Percentiles rank a stretch among this genome's conserved stretches.
phyloP scores from a whole-genome alignment of 2,888 invertebrate genomes.

The Hypena proboscidalis region DNA sequence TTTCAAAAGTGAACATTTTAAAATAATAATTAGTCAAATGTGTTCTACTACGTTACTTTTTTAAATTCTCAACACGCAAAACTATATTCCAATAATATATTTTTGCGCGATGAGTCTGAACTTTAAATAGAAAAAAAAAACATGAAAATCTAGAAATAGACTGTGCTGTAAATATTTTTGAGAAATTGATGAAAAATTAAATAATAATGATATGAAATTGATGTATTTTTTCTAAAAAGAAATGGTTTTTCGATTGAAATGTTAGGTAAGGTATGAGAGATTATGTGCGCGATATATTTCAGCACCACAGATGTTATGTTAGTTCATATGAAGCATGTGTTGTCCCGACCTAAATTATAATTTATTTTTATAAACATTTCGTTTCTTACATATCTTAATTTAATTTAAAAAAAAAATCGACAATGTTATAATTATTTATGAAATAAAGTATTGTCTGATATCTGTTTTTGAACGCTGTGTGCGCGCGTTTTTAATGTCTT shows the following conservation, averaged over 20 bases:
- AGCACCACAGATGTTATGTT: slow-evolving; percentile 49
- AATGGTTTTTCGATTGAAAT: slow-evolving; percentile 52
- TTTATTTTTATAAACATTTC: slow-evolving; percentile 35
- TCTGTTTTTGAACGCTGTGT: slow-evolving; percentile 24
- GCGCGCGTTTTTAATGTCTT: slow-evolving; percentile 24
- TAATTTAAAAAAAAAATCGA: slow-evolving; percentile 17
- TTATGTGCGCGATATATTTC: slow-evolving; percentile 57
- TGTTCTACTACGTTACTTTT: slow-evolving; percentile 50
- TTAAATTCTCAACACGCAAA: slow-evolving; percentile 22
- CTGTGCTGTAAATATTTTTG: slow-evolving; percentile 65
- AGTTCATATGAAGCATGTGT: slow-evolving; percentile 24
- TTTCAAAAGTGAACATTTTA: slow-evolving; percentile 38
- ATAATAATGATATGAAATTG: slow-evolving; percentile 47
- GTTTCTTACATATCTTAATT: slow-evolving; percentile 38
- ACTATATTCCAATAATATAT: slow-evolving; percentile 21
- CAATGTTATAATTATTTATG: slow-evolving; percentile 26
- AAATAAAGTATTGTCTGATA: slow-evolving; percentile 28
- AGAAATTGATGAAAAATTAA: slow-evolving; percentile 45
- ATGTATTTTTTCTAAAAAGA: slow-evolving; percentile 67
- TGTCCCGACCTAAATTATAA: slow-evolving; percentile 26
- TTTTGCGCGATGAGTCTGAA: slow-evolving; percentile 37
- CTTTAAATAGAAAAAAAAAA: slow-evolving; percentile 42
- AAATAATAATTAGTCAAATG: slow-evolving; percentile 59
- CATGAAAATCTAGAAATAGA: slow-evolving; percentile 55
- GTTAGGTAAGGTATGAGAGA: slow-evolving; percentile 51